Evolutionary conservation across 1,140 invertebrate species (phyloP).

Genomic region (Aphelenchoides besseyi): DNA sequence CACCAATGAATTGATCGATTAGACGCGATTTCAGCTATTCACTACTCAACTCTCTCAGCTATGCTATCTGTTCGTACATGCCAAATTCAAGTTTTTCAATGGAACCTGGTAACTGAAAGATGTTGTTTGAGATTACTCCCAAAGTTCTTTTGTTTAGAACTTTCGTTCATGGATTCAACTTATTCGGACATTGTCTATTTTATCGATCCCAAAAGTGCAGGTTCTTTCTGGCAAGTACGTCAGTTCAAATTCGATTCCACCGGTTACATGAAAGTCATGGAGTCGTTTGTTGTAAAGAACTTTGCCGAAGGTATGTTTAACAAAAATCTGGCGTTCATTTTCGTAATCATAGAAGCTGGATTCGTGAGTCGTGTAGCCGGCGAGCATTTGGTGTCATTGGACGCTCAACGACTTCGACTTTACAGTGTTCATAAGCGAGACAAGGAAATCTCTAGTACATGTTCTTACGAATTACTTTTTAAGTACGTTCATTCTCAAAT

Average conservation of each 20-base stretch:
- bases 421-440: slow-evolving; percentile 24
- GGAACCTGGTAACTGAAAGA: slow-evolving; percentile 29
- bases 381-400: slow-evolving; percentile 24
- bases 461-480: slow-evolving; percentile 32
- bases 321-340: background rate
- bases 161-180: slow-evolving; percentile 40
- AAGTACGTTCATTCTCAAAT: slow-evolving; percentile 2
- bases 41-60: slow-evolving; percentile 29
- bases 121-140: background rate
- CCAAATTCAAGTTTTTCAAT: slow-evolving; percentile 29
- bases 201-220: slow-evolving; percentile 38
- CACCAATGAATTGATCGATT: background rate
- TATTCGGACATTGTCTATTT: slow-evolving; percentile 42
- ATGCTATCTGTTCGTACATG: slow-evolving; percentile 38
- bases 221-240: slow-evolving; percentile 33
- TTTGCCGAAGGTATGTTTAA: slow-evolving; percentile 29
- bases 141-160: slow-evolving; percentile 18
- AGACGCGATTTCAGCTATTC: slow-evolving; percentile 29
- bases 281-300: slow-evolving; percentile 41
- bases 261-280: slow-evolving; percentile 39
- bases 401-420: slow-evolving; percentile 21
- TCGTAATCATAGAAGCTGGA: background rate
- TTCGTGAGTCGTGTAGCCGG: slow-evolving; percentile 13
- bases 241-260: slow-evolving; percentile 35
- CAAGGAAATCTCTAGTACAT: slow-evolving; percentile 21